Conservation (phyloP, 2,888 invertebrate species). For the Venusia cambrica region DNA sequence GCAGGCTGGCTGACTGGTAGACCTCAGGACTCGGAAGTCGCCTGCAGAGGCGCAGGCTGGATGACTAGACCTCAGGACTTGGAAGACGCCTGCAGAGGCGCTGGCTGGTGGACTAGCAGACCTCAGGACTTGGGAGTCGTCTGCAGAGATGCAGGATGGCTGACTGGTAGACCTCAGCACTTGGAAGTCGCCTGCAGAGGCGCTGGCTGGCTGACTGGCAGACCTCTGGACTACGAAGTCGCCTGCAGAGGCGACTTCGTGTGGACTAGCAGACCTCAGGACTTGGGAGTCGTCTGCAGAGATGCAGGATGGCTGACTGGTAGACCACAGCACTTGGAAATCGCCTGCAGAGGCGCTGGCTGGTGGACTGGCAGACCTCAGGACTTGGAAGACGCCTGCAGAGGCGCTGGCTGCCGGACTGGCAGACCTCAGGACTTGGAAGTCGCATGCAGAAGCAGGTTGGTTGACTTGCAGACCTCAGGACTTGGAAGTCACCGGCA, state of each 20-base stretch:
- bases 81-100: background rate
- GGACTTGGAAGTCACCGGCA: background rate
- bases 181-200: background rate
- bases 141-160: slow-evolving; percentile 1
- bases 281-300: slow-evolving; percentile 3
- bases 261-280: background rate
- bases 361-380: background rate
- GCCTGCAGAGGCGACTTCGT: background rate
- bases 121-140: background rate
- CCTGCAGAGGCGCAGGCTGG: slow-evolving; percentile 1
- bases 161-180: slow-evolving; percentile 2
- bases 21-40: background rate
- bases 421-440: slow-evolving; percentile 1
- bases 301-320: slow-evolving; percentile 1
- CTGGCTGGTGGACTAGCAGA: background rate
- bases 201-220: slow-evolving; percentile 3
- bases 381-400: background rate
- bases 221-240: background rate
- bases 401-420: slow-evolving; percentile 1
- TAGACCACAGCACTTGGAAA: slow-evolving; percentile 1
- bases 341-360: slow-evolving; percentile 2
- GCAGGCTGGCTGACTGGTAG: slow-evolving; percentile 3
- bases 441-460: slow-evolving; percentile 1
- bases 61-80: slow-evolving; percentile 1
- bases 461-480: slow-evolving; percentile 4